A percentile compares a stretch with the other conserved stretches of the same genome.
Conservation (phyloP, 2,888 invertebrate genomes). For the Operophtera brumata region DNA sequence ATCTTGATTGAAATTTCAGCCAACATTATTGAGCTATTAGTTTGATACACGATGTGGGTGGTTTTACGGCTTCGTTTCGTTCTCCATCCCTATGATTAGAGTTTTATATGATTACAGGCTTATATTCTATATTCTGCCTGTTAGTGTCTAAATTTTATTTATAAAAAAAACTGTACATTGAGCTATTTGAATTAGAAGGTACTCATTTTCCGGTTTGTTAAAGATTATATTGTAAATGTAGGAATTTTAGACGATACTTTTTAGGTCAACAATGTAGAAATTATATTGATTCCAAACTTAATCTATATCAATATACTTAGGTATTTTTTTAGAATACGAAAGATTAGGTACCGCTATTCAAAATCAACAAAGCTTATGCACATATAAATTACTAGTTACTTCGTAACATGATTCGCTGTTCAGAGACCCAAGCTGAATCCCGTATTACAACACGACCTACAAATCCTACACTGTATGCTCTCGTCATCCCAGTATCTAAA, state of each 20-base stretch:
- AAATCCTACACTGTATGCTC: slow-evolving; percentile 13
- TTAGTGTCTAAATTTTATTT: too few species aligned
- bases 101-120: slow-evolving; percentile 27
- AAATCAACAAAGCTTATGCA: slow-evolving; percentile 1
- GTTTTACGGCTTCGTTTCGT: slow-evolving; percentile 25
- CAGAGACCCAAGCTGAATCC: background rate
- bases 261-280: background rate
- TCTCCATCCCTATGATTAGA: slow-evolving; percentile 31
- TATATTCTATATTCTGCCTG: background rate
- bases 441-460: background rate
- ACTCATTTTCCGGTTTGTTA: too few species aligned
- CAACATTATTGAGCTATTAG: slow-evolving; percentile 54
- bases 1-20: slow-evolving; percentile 32
- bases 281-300: background rate
- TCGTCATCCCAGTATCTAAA: slow-evolving; percentile 19
- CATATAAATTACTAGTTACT: slow-evolving; percentile 7
- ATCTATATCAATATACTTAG: background rate
- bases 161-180: too few species aligned
- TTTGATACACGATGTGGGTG: slow-evolving; percentile 44
- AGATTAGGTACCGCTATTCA: background rate
- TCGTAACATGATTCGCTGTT: slow-evolving; percentile 4
- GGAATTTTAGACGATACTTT: too few species aligned
- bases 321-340: background rate
- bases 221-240: too few species aligned
- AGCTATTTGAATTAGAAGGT: too few species aligned